Evolutionary conservation across 2,888 invertebrate species (phyloP).

Genomic region (Yponomeuta cagnagella): DNA sequence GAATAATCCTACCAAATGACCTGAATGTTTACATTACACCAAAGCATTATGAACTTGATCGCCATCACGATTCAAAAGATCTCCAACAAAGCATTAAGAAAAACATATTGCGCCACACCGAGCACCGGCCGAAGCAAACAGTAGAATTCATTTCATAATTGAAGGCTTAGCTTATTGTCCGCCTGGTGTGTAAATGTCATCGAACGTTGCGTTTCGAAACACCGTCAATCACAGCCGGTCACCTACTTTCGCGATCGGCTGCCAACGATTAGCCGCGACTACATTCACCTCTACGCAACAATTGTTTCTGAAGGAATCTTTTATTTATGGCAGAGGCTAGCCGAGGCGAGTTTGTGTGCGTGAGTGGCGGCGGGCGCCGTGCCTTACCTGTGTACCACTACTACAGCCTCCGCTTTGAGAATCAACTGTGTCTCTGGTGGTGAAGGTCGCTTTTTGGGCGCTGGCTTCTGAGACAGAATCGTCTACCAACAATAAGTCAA

Average conservation of each 20-base stretch:
- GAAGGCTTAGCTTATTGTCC: conserved; percentile 60
- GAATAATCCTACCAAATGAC: neutral
- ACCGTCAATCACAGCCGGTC: conserved; percentile 73
- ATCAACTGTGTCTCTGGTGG: conserved; percentile 27
- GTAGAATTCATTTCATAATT: conserved; percentile 55
- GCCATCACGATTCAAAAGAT: conserved; percentile 3
- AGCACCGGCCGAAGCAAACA: conserved; percentile 26
- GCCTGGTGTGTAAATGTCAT: conserved; percentile 65
- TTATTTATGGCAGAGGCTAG: conserved; percentile 67
- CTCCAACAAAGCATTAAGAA: conserved; percentile 15
- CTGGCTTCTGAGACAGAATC: conserved; percentile 48
- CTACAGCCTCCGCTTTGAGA: conserved; percentile 20
- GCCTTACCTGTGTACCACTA: conserved; percentile 62
- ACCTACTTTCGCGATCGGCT: conserved; percentile 75
- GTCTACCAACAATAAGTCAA: conserved; percentile 75
- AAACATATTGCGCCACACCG: conserved; percentile 27
- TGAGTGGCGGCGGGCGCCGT: conserved; percentile 60
- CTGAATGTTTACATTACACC: neutral
- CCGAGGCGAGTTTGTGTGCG: conserved; percentile 53
- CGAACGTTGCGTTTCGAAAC: conserved; percentile 69
- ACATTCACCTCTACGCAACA: conserved; percentile 73
- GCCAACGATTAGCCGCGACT: conserved; percentile 66
- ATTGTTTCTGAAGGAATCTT: conserved; percentile 76
- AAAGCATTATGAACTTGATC: neutral
- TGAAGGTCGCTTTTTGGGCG: conserved; percentile 36